phyloP scores from a whole-genome alignment of 2,113 vertebrate species.

The Collichthys lucidus region DNA sequence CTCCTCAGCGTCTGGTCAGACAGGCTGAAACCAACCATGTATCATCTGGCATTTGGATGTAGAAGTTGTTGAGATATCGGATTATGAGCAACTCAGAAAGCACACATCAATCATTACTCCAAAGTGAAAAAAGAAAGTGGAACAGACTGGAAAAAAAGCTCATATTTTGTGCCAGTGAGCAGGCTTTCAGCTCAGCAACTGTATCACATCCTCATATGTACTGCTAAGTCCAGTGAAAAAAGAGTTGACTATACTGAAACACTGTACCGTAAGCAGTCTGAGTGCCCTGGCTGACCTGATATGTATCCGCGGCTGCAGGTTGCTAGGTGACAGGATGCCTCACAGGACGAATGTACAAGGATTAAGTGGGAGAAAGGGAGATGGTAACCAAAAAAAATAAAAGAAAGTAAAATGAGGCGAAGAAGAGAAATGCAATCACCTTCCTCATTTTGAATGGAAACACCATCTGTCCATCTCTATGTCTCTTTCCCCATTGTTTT shows the following conservation, averaged over 20 bases:
- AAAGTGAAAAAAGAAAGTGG: conserved; percentile 71
- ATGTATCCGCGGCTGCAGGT: conserved; percentile 9
- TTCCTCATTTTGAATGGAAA: conserved; percentile 50
- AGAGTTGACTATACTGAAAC: conserved; percentile 65
- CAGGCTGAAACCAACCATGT: conserved; percentile 45
- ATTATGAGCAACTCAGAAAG: conserved; percentile 50
- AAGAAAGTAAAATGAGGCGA: background rate
- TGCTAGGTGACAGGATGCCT: background rate
- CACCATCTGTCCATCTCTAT: conserved; percentile 76
- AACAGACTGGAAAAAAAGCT: conserved; percentile 45
- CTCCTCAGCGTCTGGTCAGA: conserved; percentile 3
- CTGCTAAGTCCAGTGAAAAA: conserved; percentile 74
- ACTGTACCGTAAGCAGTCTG: conserved; percentile 34
- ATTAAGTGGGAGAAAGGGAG: background rate
- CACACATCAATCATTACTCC: conserved; percentile 56
- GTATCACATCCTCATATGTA: conserved; percentile 57
- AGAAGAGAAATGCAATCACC: conserved; percentile 23
- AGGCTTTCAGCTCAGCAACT: conserved; percentile 36
- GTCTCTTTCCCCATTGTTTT: background rate
- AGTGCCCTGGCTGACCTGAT: conserved; percentile 51
- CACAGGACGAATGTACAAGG: background rate
- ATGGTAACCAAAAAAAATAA: background rate
- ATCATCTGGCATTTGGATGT: conserved; percentile 59
- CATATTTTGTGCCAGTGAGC: conserved; percentile 58
- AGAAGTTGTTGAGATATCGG: conserved; percentile 57